Percentiles rank a stretch among this genome's conserved stretches.
Conservation (phyloP, 1,140 invertebrate species). For the Drosophila ambigua region DNA sequence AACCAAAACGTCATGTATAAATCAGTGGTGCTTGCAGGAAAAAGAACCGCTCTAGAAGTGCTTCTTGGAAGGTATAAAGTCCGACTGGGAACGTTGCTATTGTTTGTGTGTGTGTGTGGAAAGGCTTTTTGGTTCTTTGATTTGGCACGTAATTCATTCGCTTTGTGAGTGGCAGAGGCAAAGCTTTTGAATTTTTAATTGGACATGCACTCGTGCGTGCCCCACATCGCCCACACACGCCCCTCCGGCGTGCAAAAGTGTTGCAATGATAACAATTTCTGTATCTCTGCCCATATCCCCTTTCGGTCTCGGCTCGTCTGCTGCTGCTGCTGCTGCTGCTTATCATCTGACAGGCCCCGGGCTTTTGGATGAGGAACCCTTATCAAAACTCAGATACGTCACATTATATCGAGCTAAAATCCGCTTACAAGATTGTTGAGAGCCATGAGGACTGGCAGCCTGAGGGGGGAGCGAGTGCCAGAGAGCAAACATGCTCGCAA, state of each 20-base stretch:
- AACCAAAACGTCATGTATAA: too few species aligned
- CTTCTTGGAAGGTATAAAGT: too few species aligned
- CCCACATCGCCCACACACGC: background rate
- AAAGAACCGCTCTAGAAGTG: too few species aligned
- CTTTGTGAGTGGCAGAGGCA: constrained; percentile 45
- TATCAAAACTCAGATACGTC: constrained; percentile 40
- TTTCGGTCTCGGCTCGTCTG: constrained; percentile 28
- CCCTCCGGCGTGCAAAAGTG: constrained; percentile 1
- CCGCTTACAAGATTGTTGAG: constrained; percentile 19
- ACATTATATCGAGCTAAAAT: constrained; percentile 50
- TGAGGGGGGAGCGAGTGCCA: constrained; percentile 1
- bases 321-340: constrained; percentile 14
- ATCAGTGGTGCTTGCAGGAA: too few species aligned
- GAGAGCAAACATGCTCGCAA: constrained; percentile 5
- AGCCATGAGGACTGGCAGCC: background rate
- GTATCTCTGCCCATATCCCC: constrained; percentile 17
- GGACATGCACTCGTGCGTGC: constrained; percentile 27
- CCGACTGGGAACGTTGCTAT: too few species aligned
- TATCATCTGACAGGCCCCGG: constrained; percentile 39
- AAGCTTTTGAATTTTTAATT: constrained; percentile 53
- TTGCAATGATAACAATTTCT: constrained; percentile 40
- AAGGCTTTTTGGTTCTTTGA: constrained; percentile 25
- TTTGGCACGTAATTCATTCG: constrained; percentile 45
- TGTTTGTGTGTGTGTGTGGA: constrained; percentile 3
- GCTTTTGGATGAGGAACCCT: constrained; percentile 16